Conservation (phyloP, 2,113 vertebrate genomes). For the Bufo bufo region DNA sequence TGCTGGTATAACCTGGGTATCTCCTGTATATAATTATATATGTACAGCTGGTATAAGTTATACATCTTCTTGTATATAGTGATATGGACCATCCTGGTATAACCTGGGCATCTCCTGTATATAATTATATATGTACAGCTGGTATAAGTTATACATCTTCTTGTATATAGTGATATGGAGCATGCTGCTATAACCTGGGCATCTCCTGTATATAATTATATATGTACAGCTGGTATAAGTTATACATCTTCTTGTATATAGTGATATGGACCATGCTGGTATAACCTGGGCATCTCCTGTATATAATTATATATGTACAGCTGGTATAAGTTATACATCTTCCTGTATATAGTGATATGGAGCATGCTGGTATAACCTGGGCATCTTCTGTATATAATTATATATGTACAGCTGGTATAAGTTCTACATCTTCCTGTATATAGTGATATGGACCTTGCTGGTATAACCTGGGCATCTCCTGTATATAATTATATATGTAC, state of each 20-base stretch:
- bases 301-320: not conserved
- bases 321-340: not conserved
- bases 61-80: not conserved
- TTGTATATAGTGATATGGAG: not conserved
- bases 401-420: not conserved
- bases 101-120: not conserved
- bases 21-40: not conserved
- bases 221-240: not conserved
- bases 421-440: not conserved
- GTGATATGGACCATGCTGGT: not conserved
- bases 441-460: not conserved
- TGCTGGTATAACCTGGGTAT: not conserved
- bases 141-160: not conserved
- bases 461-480: not conserved
- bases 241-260: not conserved
- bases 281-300: not conserved
- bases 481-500: not conserved
- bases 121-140: constrained; percentile 13
- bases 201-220: not conserved
- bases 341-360: no score
- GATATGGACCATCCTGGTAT: not conserved
- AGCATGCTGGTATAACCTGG: not conserved
- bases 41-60: not conserved
- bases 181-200: not conserved
- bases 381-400: not conserved